Base-by-base conservation (phyloP, 2,888 invertebrate species). In the Caenorhabditis parvicauda region DNA sequence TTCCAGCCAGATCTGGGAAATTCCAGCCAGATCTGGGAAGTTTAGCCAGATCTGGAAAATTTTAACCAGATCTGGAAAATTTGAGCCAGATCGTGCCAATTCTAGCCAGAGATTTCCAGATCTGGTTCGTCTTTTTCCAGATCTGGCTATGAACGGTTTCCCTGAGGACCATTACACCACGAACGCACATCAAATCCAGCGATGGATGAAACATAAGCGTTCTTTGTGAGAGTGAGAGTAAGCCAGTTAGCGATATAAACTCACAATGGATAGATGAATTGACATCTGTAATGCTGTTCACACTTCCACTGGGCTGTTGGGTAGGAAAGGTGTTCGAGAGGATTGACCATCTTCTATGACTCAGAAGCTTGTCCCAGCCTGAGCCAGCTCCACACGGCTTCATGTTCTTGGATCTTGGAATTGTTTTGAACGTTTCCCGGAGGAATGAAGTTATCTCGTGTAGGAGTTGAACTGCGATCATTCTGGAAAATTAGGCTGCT, bases 391-490 rank as follows among this genome's bases (percentile, higher is more conserved):
- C 64, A 12, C 60, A 49, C 29, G 58, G 62, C 32, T 66, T 77
- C 0, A 63, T 61, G 32, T 56, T 63, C 47, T 70, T 71, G 9
- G 73, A 69, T 12, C 82, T 62, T 0, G 86, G 86, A 42, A 87
- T 81, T 59, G 84, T 82, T 81, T 92, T 91, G 83, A 95, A 96
- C 0, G 94, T 92, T 84, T 99, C 98, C 17, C 98, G 86, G 50
- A 99, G 85, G 82, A 96, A 99, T 0, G 94, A 88, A 0, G 98
- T 96, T 55, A 99, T 92, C 86, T 99, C 98, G 79, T 90, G 87
- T n/a, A 99, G 86, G 21, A 99, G 86, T 54, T 92, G 88, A 81
- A 95, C 95, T 2, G 95, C 95, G 43, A 96, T 87, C 71, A 96
- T 86, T 78, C n/a, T n/a, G n/a, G n/a, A n/a, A n/a, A n/a, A n/a